Conservation (phyloP, 2,797 vertebrate genomes). For the Chloroceryle amazona region DNA sequence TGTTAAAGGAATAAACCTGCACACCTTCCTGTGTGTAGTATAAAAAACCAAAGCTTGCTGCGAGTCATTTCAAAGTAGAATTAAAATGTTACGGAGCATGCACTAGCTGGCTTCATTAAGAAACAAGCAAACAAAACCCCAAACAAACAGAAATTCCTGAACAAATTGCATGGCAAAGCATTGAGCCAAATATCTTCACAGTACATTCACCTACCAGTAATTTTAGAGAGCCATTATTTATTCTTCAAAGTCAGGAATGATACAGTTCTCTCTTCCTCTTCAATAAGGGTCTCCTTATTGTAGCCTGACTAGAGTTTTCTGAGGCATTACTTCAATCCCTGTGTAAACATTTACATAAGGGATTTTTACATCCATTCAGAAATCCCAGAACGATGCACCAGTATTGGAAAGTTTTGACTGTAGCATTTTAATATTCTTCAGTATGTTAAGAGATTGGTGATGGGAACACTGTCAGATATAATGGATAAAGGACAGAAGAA, state of each 20-base stretch:
- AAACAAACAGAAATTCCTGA: background rate
- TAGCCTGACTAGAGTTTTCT: background rate
- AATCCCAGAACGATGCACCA: background rate
- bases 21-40: background rate
- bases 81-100: background rate
- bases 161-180: background rate
- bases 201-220: background rate
- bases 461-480: background rate
- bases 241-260: background rate
- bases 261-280: background rate
- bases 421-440: background rate
- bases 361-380: background rate
- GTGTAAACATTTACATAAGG: background rate
- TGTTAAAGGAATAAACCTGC: background rate
- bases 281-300: background rate
- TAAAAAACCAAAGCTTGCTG: background rate
- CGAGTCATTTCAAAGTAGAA: background rate
- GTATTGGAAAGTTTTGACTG: background rate
- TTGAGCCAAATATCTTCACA: background rate
- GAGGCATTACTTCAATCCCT: background rate
- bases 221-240: background rate
- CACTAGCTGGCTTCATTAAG: background rate
- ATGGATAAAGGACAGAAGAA: background rate
- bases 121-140: background rate
- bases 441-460: background rate